Evolutionary conservation across 1,140 invertebrate species (phyloP), one percentile per base, ranked within the genome.

Genomic region (Saccostrea echinata): DNA sequence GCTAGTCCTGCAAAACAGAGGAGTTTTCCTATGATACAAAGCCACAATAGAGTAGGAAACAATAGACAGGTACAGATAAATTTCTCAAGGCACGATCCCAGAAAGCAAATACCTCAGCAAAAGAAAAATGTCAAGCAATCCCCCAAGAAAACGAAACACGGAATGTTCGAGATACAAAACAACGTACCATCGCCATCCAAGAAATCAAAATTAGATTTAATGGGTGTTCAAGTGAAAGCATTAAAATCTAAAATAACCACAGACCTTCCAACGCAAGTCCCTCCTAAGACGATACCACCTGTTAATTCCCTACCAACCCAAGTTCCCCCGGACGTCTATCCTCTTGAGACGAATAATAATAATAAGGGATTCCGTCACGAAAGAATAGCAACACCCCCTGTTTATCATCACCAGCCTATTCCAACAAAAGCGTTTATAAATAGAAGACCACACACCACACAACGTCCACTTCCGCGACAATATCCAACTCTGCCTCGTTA

Each of bases 121-220:
- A 6, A 76, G 30, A 3, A 27, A 76, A 76, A 27, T 11, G 16
- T 16, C 9, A 11, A 76, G 13, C 68, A 76, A 16, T 33, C 68
- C 9, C 4, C 11, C 16, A 76, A 27, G 4, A 33, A 33, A 76
- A 76, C 27, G 12, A 76, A 16, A 76, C 24, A 76, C 16, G 68
- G 68, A 8, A 30, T 76, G 1, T 76, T 76, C 27, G 68, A 76
- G 11, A 76, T 76, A 76, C 68, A 76, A 30, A 76, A 76, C 27
- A 61, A 61, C 16, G 55, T 61, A 6, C 55, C 55, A 21, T 6
- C n/a, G 4, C 6, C 18, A 61, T 4, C 68, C 24, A 30, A 76
- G 68, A 76, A 33, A 30, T 11, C 3, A 0, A 18, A 76, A 9
- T 30, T 30, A 30, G 30, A 76, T 76, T 27, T 18, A 12, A 76